Evolutionary conservation across 2,113 vertebrate genomes (phyloP).

Genomic region (Cichladusa arquata): DNA sequence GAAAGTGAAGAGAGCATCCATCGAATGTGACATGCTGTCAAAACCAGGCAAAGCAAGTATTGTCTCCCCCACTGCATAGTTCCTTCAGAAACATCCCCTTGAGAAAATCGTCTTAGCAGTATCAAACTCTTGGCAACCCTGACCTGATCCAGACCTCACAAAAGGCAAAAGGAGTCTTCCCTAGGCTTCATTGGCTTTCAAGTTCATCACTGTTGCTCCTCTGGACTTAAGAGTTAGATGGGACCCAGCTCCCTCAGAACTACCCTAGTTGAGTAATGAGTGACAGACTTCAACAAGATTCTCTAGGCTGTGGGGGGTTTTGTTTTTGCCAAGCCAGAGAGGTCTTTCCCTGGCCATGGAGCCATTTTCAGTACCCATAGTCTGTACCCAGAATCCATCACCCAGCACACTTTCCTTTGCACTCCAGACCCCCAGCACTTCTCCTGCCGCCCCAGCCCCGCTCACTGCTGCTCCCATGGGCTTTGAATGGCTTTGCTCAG

Average conservation of each 20-base stretch:
- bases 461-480: not conserved
- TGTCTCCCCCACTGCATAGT: not conserved
- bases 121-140: slow-evolving; percentile 36
- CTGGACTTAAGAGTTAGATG: not conserved
- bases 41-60: slow-evolving; percentile 60
- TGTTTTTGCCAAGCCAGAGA: not conserved
- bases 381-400: not conserved
- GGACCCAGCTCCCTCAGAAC: not conserved
- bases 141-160: not conserved
- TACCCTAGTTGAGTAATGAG: not conserved
- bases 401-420: not conserved
- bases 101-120: slow-evolving; percentile 56
- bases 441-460: rapidly evolving
- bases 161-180: not conserved
- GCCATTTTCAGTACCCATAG: not conserved
- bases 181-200: not conserved
- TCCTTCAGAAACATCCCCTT: slow-evolving; percentile 35
- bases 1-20: slow-evolving; percentile 55
- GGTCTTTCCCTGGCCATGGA: not conserved
- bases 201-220: not conserved
- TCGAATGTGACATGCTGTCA: slow-evolving; percentile 67
- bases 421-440: rapidly evolving
- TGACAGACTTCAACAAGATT: not conserved
- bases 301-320: not conserved
- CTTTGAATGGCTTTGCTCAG: not conserved